Conservation (phyloP, 2,888 invertebrate species). For the Sialis lutaria region DNA sequence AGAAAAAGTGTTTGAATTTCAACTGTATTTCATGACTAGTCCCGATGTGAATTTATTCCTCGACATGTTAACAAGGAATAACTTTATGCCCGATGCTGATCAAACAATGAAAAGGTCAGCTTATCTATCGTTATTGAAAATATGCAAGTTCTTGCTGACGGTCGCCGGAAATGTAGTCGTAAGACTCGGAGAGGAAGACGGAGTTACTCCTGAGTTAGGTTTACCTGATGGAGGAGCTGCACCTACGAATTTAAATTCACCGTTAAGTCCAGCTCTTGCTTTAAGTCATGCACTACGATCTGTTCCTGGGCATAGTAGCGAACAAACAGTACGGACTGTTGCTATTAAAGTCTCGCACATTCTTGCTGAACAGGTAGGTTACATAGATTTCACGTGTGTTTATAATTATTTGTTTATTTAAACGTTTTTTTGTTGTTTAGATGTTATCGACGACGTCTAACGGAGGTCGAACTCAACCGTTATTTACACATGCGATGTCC, state of each 20-base stretch:
- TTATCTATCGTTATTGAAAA: constrained; percentile 70
- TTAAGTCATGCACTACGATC: constrained; percentile 71
- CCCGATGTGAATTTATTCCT: constrained; percentile 50
- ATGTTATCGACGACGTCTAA: constrained; percentile 29
- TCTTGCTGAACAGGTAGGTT: constrained; percentile 39
- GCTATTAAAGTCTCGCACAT: constrained; percentile 68
- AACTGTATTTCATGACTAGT: constrained; percentile 47
- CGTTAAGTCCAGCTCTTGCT: constrained; percentile 28
- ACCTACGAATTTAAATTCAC: constrained; percentile 15
- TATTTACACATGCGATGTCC: constrained; percentile 38
- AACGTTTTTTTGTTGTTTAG: constrained; percentile 6
- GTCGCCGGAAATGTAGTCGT: constrained; percentile 70
- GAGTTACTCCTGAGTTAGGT: constrained; percentile 22
- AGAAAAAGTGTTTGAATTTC: constrained; percentile 52
- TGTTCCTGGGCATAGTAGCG: constrained; percentile 68
- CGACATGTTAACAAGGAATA: constrained; percentile 69
- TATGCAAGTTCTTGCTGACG: constrained; percentile 76
- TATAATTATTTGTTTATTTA: constrained; percentile 7
- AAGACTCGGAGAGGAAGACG: constrained; percentile 24
- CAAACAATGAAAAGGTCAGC: constrained; percentile 62
- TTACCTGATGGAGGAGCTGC: constrained; percentile 20
- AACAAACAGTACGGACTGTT: constrained; percentile 57
- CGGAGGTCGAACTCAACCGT: constrained; percentile 29
- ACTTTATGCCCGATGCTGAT: constrained; percentile 65
- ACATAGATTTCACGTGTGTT: constrained; percentile 6